Evolutionary conservation across 2,797 vertebrate species (phyloP).

Genomic region (Sebastes taczanowskii): DNA sequence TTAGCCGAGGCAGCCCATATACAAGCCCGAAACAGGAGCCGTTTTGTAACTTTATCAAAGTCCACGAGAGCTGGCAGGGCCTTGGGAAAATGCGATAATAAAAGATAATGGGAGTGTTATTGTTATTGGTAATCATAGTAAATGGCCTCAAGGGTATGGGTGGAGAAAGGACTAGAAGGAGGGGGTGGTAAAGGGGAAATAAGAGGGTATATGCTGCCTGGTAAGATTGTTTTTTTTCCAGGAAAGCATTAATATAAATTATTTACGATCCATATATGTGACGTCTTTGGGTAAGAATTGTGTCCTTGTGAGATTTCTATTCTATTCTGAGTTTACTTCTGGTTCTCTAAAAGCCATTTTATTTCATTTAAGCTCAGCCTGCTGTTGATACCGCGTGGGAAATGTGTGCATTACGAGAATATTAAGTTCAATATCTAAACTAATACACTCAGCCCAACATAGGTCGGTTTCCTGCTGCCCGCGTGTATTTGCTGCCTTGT

Average conservation of each 20-base stretch:
- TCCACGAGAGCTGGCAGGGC: slow-evolving; percentile 48
- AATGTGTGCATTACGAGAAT: background rate
- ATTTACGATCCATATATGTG: background rate
- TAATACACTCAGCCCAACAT: background rate
- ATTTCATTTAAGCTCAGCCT: background rate
- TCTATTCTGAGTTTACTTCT: background rate
- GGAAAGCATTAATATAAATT: slow-evolving; percentile 34
- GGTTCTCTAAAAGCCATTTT: background rate
- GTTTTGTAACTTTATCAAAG: slow-evolving; percentile 67
- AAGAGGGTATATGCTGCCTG: slow-evolving; percentile 10
- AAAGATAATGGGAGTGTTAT: slow-evolving; percentile 77
- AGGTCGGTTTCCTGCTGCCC: background rate
- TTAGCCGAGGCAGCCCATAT: slow-evolving; percentile 36
- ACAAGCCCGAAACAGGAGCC: slow-evolving; percentile 51
- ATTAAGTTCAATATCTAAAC: background rate
- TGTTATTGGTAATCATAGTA: slow-evolving; percentile 76
- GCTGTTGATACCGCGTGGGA: background rate
- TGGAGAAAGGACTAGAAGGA: slow-evolving; percentile 29
- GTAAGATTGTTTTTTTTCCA: slow-evolving; percentile 1
- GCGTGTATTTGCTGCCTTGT: slow-evolving; percentile 9
- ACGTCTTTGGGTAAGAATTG: background rate
- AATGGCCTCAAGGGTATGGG: slow-evolving; percentile 62
- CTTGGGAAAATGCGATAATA: slow-evolving; percentile 69
- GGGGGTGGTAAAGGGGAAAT: slow-evolving; percentile 19
- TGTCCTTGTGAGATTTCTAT: background rate